Base-by-base conservation (phyloP, 2,797 vertebrate genomes). In the Intellagama lesueurii region DNA sequence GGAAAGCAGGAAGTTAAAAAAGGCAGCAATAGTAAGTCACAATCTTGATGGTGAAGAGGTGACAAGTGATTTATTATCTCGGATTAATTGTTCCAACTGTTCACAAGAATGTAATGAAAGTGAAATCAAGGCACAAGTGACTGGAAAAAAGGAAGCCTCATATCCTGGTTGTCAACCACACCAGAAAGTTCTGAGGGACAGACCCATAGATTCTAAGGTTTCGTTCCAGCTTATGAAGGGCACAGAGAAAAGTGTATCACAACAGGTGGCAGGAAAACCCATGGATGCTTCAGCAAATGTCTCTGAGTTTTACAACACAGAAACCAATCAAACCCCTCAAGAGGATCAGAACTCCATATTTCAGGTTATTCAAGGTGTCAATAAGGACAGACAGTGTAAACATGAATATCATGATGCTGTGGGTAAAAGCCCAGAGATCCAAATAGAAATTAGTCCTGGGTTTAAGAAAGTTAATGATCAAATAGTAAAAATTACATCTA, bases 401-500 rank as follows among this genome's bases (percentile, higher is more conserved):
- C 83, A 75, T 82, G 69, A 93, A 79, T 3, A 70, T 76, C 17
- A 32, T 70, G 5, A 1, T 49, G 52, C 75, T 3, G 35, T 47
- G 35, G 87, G 5, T 26, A 88, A 83, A 76, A 90, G 77, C 12
- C 56, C 6, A 0, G 91, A 89, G 80, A 79, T 30, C 69, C 87
- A 88, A 88, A 85, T 1, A 28, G 85, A 88, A 94, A 93, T 93
- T 85, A 86, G 60, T 87, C 90, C 94, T 87, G 90, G 90, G 47
- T 98, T 98, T 95, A 96, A 96, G 92, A 94, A 92, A 35, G n/a
- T 93, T 7, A 96, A 96, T 32, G 96, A 96, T 90, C 97, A 92
- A 92, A 97, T 95, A 82, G 91, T 95, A 81, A 96, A 96, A 95
- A 91, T 96, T 90, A 75, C 68, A 24, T 0, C 0, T 84, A 87